Base-by-base conservation (phyloP, 2,797 vertebrate genomes). In the Silurus aristotelis region DNA sequence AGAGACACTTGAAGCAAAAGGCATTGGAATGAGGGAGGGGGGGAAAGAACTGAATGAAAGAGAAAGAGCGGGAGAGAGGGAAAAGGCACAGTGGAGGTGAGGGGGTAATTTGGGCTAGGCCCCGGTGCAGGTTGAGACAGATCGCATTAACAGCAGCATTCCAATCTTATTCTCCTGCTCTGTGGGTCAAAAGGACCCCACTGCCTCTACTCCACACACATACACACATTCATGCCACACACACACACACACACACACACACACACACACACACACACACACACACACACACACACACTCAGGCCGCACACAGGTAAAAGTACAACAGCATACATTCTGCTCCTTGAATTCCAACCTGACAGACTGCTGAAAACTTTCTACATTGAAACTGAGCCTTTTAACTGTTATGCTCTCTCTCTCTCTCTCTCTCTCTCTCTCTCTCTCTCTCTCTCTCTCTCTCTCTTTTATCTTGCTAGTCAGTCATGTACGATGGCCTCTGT, bases 121-220 rank as follows among this genome's bases (percentile, higher is more conserved):
- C 83, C 89, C 87, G 88, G 85, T 83, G 88, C 93, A 87, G 89
- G 94, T 92, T 91, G 89, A 91, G 93, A 90, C 93, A 93, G 88
- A 91, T 90, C 87, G 71, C 80, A 92, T 95, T 93, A 91, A 92
- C 90, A 92, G 43, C 43, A 75, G 89, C 94, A 95, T 95, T 94
- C 95, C 93, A 85, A 84, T 92, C 87, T 91, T 80, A 83, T 87
- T 90, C 85, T 76, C 83, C 77, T 77, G 48, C 83, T 83, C 80
- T 31, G 60, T 61, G 85, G 87, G 76, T 87, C 75, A 56, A 78
- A 84, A 88, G 63, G 22, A 56, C 58, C 81, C 78, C 73, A 77
- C 60, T 86, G 80, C 73, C 73, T 78, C 71, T 68, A 48, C 81
- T 77, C 81, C 77, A 77, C 55, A 82, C 63, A 55, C n/a, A 76